Conservation (phyloP, 2,113 vertebrate genomes). For the Stegostoma tigrinum region DNA sequence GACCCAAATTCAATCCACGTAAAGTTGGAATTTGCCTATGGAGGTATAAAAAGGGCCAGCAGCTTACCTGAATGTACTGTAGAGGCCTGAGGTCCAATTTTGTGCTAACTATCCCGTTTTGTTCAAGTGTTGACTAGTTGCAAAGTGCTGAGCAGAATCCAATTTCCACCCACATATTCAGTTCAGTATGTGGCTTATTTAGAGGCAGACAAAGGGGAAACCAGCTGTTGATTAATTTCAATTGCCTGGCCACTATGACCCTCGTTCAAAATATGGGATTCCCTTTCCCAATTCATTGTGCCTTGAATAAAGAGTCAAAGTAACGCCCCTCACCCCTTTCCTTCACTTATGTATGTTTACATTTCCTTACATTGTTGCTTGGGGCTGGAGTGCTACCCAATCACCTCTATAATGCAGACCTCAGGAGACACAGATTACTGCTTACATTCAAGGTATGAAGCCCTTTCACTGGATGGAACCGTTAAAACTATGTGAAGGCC, state of each 20-base stretch:
- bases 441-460: neutral
- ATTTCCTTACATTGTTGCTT: neutral
- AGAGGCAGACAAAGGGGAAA: neutral
- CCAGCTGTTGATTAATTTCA: neutral
- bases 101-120: neutral
- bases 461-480: neutral
- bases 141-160: neutral
- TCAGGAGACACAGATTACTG: neutral
- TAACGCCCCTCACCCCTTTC: neutral
- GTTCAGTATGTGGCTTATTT: neutral
- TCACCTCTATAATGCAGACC: neutral
- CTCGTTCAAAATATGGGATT: neutral
- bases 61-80: neutral
- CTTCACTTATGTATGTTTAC: neutral
- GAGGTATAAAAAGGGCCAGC: neutral
- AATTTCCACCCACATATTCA: neutral
- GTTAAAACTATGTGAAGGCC: neutral
- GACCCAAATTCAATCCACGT: too few relatives aligned
- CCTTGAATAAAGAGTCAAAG: neutral
- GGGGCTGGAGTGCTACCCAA: too few relatives aligned
- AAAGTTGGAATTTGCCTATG: neutral
- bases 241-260: neutral
- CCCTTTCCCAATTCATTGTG: neutral
- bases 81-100: neutral
- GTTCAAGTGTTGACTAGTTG: neutral